Evolutionary conservation across 2,113 vertebrate genomes (phyloP).

Genomic region (Limnothrissa miodon): DNA sequence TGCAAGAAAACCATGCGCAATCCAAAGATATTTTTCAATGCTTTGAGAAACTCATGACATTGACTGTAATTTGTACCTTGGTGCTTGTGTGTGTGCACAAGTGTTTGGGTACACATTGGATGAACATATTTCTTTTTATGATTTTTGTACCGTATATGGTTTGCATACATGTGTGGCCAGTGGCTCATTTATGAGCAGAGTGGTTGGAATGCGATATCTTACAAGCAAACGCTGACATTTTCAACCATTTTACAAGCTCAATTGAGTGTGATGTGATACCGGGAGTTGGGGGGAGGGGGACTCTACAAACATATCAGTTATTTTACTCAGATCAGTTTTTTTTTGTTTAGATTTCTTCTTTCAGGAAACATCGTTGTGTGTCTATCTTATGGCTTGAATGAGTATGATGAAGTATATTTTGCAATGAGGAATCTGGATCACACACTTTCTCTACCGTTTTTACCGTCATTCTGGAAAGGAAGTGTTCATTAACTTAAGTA

Average conservation of each 20-base stretch:
- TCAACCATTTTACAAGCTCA: conserved; percentile 1
- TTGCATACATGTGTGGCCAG: conserved; percentile 45
- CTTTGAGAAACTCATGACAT: conserved; percentile 64
- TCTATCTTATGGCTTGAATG: conserved; percentile 58
- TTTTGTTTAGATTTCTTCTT: conserved; percentile 54
- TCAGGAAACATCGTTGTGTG: conserved; percentile 56
- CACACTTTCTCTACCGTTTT: conserved; percentile 40
- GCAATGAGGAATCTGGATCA: conserved; percentile 47
- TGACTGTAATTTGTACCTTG: conserved; percentile 61
- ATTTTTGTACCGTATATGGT: conserved; percentile 52
- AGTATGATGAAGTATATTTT: conserved; percentile 60
- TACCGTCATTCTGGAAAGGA: conserved; percentile 26
- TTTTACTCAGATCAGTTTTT: conserved; percentile 35
- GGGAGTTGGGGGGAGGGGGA: neutral
- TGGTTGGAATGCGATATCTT: neutral
- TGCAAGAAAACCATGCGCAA: conserved; percentile 68
- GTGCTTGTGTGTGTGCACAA: conserved; percentile 52
- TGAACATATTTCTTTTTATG: conserved; percentile 51
- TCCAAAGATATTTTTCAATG: conserved; percentile 76
- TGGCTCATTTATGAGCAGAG: conserved; percentile 11
- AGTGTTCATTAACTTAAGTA: conserved; percentile 52
- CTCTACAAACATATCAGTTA: conserved; percentile 56
- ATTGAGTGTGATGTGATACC: neutral
- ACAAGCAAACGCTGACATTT: neutral
- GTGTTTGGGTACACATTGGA: conserved; percentile 63